Conservation (phyloP, 2,113 vertebrate species). For the Gorsachius goisagi region DNA sequence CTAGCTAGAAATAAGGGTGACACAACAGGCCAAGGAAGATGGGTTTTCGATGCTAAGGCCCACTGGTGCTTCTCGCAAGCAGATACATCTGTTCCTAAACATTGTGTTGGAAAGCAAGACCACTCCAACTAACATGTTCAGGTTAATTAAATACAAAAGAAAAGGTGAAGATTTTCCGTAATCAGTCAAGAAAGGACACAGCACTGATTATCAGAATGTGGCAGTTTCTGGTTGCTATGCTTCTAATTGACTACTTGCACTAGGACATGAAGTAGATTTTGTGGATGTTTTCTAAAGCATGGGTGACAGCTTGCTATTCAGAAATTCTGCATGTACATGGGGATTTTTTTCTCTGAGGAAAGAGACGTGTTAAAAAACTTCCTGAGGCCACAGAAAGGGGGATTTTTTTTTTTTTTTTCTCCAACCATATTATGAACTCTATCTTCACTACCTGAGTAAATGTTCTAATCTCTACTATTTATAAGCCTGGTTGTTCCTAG, state of each 20-base stretch:
- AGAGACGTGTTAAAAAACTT: background rate
- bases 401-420: background rate
- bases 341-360: background rate
- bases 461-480: background rate
- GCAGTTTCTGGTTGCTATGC: background rate
- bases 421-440: background rate
- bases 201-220: background rate
- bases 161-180: background rate
- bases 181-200: background rate
- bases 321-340: background rate
- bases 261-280: background rate
- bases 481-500: background rate
- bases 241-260: background rate
- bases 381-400: background rate
- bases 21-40: background rate
- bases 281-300: background rate
- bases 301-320: background rate
- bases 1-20: background rate
- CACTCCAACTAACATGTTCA: background rate
- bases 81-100: background rate
- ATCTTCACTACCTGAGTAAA: background rate
- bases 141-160: background rate
- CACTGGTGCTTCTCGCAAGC: background rate
- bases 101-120: background rate
- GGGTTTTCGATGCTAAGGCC: background rate